Base-by-base conservation (phyloP, 2,113 vertebrate species). In the Bungarus multicinctus region DNA sequence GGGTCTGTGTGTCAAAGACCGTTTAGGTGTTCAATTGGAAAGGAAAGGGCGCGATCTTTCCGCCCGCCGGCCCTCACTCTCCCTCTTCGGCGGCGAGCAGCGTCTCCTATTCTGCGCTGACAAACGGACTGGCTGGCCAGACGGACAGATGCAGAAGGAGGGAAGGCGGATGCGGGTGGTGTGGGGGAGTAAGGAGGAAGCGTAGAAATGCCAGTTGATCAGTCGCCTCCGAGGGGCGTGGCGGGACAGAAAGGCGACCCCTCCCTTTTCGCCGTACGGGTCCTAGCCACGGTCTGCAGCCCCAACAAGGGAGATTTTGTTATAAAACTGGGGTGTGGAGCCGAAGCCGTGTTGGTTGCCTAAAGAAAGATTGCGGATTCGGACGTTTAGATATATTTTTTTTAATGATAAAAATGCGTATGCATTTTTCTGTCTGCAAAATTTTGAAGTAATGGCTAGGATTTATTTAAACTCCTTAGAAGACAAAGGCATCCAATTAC, bases 1-100 rank as follows among this genome's bases (percentile, higher is more conserved):
- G 87, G 90, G 64, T 89, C 90, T 86, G 85, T 91, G 89, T 88
- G 43, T 86, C 90, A 25, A 30, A 47, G 87, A 25, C 93, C 16
- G 25, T 53, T 58, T 39, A 47, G 52, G 18, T 14, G 52, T 14
- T 39, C 9, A 25, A 9, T 60, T 60, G 50, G 87, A 20, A 58
- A 58, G 22, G 90, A 90, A 55, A 47, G 9, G 55, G 45, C n/a
- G 4, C 39, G 3, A 3, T 58, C n/a, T 25, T 27, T 18, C 3
- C 85, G 16, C 57, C 18, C 30, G 4, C n/a, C 50, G 11, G 1
- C 50, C 50, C 50, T 12, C 50, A 2, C 50, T 2, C 50, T 52
- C 50, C 34, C 3, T 58, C 30, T 10, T 39, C 1, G 27, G 16
- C 47, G 23, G 11, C 4, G 12, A 85, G 85, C 10, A 25, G 89